A percentile compares a stretch with the other conserved stretches of the same genome.
These are phyloP conservation scores for Andrena hattorfiana DNA, from an alignment of 2,888 invertebrate species.

Conservation along the genomic window DNA sequence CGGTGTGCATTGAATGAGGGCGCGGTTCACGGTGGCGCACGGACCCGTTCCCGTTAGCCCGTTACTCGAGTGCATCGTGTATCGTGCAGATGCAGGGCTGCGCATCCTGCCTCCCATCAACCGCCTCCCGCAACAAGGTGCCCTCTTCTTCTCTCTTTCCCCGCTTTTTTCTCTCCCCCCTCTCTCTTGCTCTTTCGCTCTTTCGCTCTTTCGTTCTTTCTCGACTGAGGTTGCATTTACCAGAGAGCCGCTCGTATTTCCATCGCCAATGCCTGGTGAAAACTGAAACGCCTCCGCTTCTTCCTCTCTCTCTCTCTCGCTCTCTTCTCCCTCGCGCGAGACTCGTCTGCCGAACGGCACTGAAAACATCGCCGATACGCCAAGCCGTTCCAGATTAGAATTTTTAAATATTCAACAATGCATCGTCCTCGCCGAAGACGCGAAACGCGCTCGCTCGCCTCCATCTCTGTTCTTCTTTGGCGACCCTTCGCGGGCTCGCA, in stretches of 20 bases:
- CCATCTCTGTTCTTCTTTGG: background rate
- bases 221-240: slow-evolving; percentile 35
- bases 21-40: slow-evolving; percentile 39
- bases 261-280: slow-evolving; percentile 61
- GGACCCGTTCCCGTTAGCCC: slow-evolving; percentile 6
- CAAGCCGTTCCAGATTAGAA: slow-evolving; percentile 61
- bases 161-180: background rate
- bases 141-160: slow-evolving; percentile 30
- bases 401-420: slow-evolving; percentile 72
- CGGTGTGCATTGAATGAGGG: slow-evolving; percentile 53
- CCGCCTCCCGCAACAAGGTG: slow-evolving; percentile 42
- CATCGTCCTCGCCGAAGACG: slow-evolving; percentile 49
- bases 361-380: slow-evolving; percentile 54
- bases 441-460: background rate
- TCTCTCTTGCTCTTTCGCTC: background rate
- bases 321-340: background rate
- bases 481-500: too few relatives aligned
- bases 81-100: slow-evolving; percentile 27
- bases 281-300: slow-evolving; percentile 61
- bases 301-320: slow-evolving; percentile 2
- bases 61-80: slow-evolving; percentile 55
- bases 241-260: slow-evolving; percentile 62
- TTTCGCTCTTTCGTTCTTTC: background rate
- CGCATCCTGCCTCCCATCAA: slow-evolving; percentile 23
- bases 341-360: slow-evolving; percentile 52